Conservation (phyloP, 2,797 vertebrate genomes). For the Melopsittacus undulatus region DNA sequence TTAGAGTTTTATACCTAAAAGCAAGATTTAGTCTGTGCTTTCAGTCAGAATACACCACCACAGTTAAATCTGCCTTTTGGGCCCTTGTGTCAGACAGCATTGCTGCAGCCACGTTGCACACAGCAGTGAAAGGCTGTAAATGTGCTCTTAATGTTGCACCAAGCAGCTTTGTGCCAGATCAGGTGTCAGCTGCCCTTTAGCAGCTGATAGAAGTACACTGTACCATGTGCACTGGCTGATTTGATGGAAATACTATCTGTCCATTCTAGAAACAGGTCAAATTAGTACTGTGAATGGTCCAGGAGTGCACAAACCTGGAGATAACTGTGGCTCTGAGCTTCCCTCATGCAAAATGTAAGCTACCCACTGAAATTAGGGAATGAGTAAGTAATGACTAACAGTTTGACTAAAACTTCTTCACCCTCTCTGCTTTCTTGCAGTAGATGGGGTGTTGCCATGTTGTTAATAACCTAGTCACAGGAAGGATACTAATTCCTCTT, state of each 20-base stretch:
- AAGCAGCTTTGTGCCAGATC: background rate
- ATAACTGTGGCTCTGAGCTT: background rate
- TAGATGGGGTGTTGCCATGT: accelerated
- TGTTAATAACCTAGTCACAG: background rate
- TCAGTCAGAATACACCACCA: background rate
- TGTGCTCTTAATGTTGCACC: background rate
- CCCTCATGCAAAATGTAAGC: background rate
- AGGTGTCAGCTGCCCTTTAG: background rate
- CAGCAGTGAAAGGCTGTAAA: background rate
- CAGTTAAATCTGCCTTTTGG: background rate
- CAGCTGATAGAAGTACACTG: background rate
- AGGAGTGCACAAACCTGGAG: background rate
- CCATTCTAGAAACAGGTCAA: background rate
- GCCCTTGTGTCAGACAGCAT: background rate
- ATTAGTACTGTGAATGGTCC: background rate
- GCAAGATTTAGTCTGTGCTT: background rate
- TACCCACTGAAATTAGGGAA: background rate
- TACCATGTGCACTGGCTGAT: background rate
- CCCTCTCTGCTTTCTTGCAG: background rate
- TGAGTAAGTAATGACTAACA: background rate
- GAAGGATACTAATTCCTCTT: background rate
- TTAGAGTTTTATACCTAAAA: background rate
- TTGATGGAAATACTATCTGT: conserved; percentile 4
- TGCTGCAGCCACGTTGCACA: background rate
- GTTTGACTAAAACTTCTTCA: background rate